A percentile compares a stretch with the other conserved stretches of the same genome.
phyloP scores from a whole-genome alignment of 2,113 vertebrate genomes.

The Hippocampus guttulatus region DNA sequence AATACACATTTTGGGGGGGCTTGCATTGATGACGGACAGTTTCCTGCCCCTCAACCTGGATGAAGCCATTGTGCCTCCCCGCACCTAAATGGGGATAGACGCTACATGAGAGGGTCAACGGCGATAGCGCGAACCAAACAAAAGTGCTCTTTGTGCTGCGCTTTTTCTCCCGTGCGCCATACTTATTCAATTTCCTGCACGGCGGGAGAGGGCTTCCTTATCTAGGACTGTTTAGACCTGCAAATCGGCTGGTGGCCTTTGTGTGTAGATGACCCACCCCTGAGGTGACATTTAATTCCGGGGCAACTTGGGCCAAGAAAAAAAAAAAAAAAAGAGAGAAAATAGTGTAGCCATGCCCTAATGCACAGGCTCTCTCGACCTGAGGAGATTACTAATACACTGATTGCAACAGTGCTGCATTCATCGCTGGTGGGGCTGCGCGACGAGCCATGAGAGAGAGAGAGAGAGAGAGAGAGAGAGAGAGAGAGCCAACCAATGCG shows the following conservation, averaged over 20 bases:
- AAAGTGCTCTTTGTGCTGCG: slow-evolving; percentile 66
- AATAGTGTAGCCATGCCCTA: slow-evolving; percentile 62
- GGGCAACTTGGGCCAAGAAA: slow-evolving; percentile 45
- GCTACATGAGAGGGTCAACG: slow-evolving; percentile 56
- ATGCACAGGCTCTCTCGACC: slow-evolving; percentile 50
- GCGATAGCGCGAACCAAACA: slow-evolving; percentile 65
- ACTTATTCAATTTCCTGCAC: slow-evolving; percentile 72
- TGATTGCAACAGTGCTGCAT: slow-evolving; percentile 53
- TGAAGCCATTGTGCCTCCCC: slow-evolving; percentile 47
- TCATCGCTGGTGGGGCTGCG: slow-evolving; percentile 34
- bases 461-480: slow-evolving; percentile 11
- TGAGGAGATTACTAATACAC: slow-evolving; percentile 66
- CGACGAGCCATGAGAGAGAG: background rate
- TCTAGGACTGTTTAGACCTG: slow-evolving; percentile 71
- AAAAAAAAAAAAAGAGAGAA: slow-evolving; percentile 58
- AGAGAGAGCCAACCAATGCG: slow-evolving; percentile 27
- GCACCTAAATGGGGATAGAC: slow-evolving; percentile 43
- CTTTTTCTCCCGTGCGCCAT: slow-evolving; percentile 39
- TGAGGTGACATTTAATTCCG: slow-evolving; percentile 71
- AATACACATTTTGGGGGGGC: slow-evolving; percentile 37
- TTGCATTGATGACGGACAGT: slow-evolving; percentile 58
- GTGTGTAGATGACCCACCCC: slow-evolving; percentile 71
- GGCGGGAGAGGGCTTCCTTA: slow-evolving; percentile 64
- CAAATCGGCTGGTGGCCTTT: slow-evolving; percentile 67
- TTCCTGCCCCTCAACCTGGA: slow-evolving; percentile 61